These are phyloP conservation scores for Sepiola atlantica DNA, from an alignment of 2,888 invertebrate species.

Conservation along the genomic window DNA sequence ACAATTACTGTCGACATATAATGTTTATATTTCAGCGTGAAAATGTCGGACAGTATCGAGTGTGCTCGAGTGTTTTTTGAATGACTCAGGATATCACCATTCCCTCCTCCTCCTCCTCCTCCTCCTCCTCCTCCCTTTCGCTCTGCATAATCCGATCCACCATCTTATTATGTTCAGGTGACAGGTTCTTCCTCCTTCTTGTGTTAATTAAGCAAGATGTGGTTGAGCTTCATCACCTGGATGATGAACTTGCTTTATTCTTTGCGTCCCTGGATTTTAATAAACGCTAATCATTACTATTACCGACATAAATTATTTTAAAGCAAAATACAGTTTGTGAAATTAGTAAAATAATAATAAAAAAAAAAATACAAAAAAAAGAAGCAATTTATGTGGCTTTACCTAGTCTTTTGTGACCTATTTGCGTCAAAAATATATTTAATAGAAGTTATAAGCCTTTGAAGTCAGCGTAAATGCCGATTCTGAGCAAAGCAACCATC, in stretches of 20 bases:
- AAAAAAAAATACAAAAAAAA: too few relatives aligned
- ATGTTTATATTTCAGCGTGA: not conserved
- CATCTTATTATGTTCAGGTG: not conserved
- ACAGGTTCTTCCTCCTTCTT: not conserved
- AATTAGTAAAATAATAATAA: too few relatives aligned
- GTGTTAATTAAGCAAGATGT: not conserved
- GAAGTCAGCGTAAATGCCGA: too few relatives aligned
- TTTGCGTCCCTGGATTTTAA: not conserved
- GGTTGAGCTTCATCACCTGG: constrained; percentile 19
- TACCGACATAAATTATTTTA: too few relatives aligned
- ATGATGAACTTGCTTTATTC: not conserved
- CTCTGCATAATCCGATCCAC: not conserved
- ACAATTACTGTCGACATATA: not conserved
- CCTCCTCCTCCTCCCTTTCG: not conserved
- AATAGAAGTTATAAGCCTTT: too few relatives aligned
- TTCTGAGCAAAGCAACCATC: too few relatives aligned
- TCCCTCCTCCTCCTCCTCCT: not conserved
- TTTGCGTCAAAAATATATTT: too few relatives aligned
- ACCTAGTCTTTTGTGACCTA: too few relatives aligned
- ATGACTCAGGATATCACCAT: constrained; percentile 14
- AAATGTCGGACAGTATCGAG: not conserved
- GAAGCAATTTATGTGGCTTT: too few relatives aligned
- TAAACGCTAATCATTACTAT: too few relatives aligned
- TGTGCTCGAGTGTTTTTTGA: not conserved
- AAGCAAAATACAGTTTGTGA: too few relatives aligned